Conservation (phyloP, 2,113 vertebrate species). For the Hoplias malabaricus region DNA sequence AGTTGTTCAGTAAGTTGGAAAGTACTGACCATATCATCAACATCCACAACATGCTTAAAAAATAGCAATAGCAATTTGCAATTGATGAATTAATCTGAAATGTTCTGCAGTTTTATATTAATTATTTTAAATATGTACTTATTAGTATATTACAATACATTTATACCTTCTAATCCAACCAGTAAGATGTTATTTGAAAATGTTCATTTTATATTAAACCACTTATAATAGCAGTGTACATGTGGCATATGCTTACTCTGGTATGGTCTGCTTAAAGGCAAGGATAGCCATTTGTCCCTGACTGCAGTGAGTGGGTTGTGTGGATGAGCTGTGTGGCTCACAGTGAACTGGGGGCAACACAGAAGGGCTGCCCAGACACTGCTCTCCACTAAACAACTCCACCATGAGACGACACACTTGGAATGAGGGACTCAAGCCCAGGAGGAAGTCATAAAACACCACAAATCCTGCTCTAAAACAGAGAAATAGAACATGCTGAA, state of each 20-base stretch:
- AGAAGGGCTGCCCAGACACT: constrained; percentile 52
- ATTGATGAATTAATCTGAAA: not conserved
- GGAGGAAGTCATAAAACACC: constrained; percentile 64
- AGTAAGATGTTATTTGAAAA: not conserved
- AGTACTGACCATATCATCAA: too few relatives aligned
- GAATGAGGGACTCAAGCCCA: constrained; percentile 56
- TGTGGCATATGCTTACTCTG: constrained; percentile 43
- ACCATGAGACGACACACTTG: constrained; percentile 54
- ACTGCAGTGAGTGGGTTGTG: constrained; percentile 22
- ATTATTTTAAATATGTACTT: not conserved
- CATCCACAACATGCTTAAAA: too few relatives aligned
- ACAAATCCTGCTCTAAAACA: constrained; percentile 59
- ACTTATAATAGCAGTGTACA: not conserved
- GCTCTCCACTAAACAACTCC: constrained; percentile 51
- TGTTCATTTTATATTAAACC: not conserved
- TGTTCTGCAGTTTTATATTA: not conserved
- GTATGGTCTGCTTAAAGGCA: constrained; percentile 55
- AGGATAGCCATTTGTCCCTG: constrained; percentile 50
- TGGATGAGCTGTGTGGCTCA: constrained; percentile 40
- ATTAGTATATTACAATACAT: too few relatives aligned
- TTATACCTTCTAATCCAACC: too few relatives aligned
- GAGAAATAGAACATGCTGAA: not conserved
- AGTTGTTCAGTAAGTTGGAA: too few relatives aligned
- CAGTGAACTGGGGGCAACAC: constrained; percentile 56
- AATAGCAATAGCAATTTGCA: too few relatives aligned